A percentile compares a stretch with the other conserved stretches of the same genome.
Evolutionary conservation across 1,140 invertebrate genomes (phyloP).

Genomic region (Battus philenor): DNA sequence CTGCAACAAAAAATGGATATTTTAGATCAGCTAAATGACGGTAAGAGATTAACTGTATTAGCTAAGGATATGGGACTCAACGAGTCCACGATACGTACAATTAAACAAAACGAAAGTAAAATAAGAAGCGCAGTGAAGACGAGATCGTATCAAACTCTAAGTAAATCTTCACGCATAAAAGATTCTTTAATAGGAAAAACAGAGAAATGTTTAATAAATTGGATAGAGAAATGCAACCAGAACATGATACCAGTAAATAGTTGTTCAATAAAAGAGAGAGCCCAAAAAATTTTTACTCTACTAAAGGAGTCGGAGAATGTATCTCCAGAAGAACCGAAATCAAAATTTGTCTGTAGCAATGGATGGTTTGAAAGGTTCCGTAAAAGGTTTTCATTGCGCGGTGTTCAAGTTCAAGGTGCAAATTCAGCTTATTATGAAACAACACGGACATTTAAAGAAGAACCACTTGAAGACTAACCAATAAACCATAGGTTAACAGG

Average conservation of each 20-base stretch:
- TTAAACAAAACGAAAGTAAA: conserved; percentile 11
- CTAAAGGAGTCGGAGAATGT: conserved; percentile 10
- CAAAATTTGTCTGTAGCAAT: conserved; percentile 17
- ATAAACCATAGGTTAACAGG: too few relatives aligned
- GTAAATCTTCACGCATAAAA: conserved; percentile 13
- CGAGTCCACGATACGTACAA: conserved; percentile 16
- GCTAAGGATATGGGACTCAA: conserved; percentile 15
- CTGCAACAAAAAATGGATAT: conserved; percentile 1
- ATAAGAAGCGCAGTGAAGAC: conserved; percentile 6
- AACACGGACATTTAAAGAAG: conserved; percentile 14
- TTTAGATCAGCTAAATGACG: conserved; percentile 15
- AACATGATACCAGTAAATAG: conserved; percentile 12
- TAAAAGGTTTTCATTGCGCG: conserved; percentile 6
- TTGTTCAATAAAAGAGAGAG: conserved; percentile 10
- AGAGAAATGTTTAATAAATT: conserved; percentile 17
- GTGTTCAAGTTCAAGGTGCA: conserved; percentile 4
- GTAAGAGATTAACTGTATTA: conserved; percentile 15
- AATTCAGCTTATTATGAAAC: conserved; percentile 7
- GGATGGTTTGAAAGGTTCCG: conserved; percentile 8
- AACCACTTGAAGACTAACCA: too few relatives aligned
- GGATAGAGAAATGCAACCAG: conserved; percentile 11
- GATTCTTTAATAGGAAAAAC: conserved; percentile 14
- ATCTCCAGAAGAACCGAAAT: conserved; percentile 8
- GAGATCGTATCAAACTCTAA: conserved; percentile 15
- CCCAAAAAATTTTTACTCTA: conserved; percentile 6